A percentile compares a stretch with the other conserved stretches of the same genome.
phyloP scores from a whole-genome alignment of 2,888 invertebrate species.

The Deladenus siricidicola region DNA sequence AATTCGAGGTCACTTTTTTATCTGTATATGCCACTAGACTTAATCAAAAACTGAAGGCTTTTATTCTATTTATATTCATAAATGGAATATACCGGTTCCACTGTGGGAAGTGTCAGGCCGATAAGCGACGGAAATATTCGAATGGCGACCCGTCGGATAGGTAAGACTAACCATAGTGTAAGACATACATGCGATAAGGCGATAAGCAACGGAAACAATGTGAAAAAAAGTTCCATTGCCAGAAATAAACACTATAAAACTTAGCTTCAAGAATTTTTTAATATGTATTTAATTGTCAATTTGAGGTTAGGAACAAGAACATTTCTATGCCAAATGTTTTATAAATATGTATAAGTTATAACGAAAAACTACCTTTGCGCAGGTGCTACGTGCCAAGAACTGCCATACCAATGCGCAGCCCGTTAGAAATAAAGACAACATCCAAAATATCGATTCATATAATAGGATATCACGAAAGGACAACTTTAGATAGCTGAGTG shows the following conservation, averaged over 20 bases:
- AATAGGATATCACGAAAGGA: not conserved
- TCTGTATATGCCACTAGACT: too few relatives aligned
- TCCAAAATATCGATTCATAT: not conserved
- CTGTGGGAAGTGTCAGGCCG: conserved; percentile 2
- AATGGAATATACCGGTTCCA: conserved; percentile 11
- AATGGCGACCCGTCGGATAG: conserved; percentile 3
- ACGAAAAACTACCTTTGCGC: not conserved
- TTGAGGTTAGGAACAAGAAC: too few relatives aligned
- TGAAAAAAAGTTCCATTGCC: conserved; percentile 12
- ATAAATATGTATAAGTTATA: too few relatives aligned
- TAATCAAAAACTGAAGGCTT: too few relatives aligned
- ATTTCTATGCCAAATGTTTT: too few relatives aligned
- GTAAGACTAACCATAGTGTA: conserved; percentile 1
- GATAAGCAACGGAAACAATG: conserved; percentile 11
- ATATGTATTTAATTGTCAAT: too few relatives aligned
- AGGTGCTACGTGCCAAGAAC: not conserved
- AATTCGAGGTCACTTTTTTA: too few relatives aligned
- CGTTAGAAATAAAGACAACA: not conserved
- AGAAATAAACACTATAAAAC: conserved; percentile 13
- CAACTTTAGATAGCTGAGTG: not conserved
- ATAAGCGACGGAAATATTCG: conserved; percentile 6
- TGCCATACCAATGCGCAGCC: not conserved
- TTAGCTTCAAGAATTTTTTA: too few relatives aligned
- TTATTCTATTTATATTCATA: too few relatives aligned
- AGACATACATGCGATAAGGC: conserved; percentile 12